Percentiles rank a stretch among this genome's conserved stretches.
These are phyloP conservation scores for Oopsacas minuta DNA, from an alignment of 37 sponge, comb jelly and placozoan genomes.

Conservation along the genomic window DNA sequence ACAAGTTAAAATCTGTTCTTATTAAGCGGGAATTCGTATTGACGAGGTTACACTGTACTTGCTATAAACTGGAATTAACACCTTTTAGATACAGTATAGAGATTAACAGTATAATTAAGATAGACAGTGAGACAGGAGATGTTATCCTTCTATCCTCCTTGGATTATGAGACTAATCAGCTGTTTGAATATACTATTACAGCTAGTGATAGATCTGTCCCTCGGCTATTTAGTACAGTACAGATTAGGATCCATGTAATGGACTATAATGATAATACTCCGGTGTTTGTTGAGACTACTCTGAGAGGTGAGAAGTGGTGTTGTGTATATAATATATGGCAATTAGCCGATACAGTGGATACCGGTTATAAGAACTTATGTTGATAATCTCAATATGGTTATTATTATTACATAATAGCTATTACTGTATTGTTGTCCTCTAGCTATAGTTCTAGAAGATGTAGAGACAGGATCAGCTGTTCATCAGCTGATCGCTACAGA, in stretches of 20 bases:
- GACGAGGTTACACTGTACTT: not conserved
- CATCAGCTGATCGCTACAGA: not conserved
- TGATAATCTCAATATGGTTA: too few relatives aligned
- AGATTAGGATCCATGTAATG: not conserved
- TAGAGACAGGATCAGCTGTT: not conserved
- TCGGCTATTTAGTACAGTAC: not conserved
- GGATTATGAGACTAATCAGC: slow-evolving; percentile 14
- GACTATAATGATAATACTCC: slow-evolving; percentile 23
- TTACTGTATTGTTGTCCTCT: too few relatives aligned
- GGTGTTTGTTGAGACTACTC: not conserved
- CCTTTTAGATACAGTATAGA: not conserved
- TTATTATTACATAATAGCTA: too few relatives aligned
- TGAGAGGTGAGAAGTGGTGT: not conserved
- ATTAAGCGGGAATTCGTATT: not conserved
- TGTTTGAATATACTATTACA: not conserved
- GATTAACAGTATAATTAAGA: not conserved
- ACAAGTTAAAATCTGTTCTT: not conserved
- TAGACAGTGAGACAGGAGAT: not conserved
- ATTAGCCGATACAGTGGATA: too few relatives aligned
- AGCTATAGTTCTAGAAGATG: slow-evolving; percentile 5
- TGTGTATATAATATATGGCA: too few relatives aligned
- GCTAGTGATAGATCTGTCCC: slow-evolving; percentile 15
- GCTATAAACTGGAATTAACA: not conserved
- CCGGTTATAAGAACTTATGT: too few relatives aligned
- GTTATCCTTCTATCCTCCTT: not conserved